Evolutionary conservation across 2,113 vertebrate species (phyloP), one percentile per base, ranked within the genome.

Genomic region (Platycercus adscitus): DNA sequence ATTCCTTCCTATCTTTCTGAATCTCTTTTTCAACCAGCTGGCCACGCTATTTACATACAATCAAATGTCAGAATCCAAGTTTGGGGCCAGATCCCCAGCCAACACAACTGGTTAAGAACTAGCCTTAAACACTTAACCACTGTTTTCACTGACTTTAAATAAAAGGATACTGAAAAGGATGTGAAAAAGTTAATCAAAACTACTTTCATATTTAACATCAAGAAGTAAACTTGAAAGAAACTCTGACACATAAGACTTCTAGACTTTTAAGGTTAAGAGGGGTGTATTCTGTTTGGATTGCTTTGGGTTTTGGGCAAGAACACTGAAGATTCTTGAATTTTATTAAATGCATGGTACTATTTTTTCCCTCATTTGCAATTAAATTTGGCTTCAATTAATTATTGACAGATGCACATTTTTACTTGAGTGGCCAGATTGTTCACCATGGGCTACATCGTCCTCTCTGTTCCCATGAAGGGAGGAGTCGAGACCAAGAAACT

Each of bases 361-460:
- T 94, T 95, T 92, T 93, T 5, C 25, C 73, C n/a, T 89, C 87
- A 93, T 95, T 95, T 96, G 88, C 97, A 97, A 96, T 93, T 96
- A 96, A 93, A 83, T 96, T 96, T 97, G 88, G 79, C 95, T 93
- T 84, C 94, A 94, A 96, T 97, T 97, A 96, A 97, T 97, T 96
- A 95, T 89, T 93, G 90, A 89, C 95, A 97, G 95, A 95, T 95
- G 92, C 79, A 93, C 66, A 25, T 93, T 94, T 92, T 95, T 55
- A 85, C 70, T 93, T 93, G 28, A 81, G 86, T 44, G 86, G 91
- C 80, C 90, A 95, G 96, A 97, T 93, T 89, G 89, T 56, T 97
- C 95, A 95, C 96, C 92, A 95, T 92, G 81, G 92, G 88, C 90
- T 94, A 76, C 76, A 55, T 29, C 1, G 2, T 73, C 83, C 91